Evolutionary conservation across 1,140 invertebrate genomes (phyloP), one percentile per base, ranked within the genome.

Genomic region (Octopus bimaculoides): DNA sequence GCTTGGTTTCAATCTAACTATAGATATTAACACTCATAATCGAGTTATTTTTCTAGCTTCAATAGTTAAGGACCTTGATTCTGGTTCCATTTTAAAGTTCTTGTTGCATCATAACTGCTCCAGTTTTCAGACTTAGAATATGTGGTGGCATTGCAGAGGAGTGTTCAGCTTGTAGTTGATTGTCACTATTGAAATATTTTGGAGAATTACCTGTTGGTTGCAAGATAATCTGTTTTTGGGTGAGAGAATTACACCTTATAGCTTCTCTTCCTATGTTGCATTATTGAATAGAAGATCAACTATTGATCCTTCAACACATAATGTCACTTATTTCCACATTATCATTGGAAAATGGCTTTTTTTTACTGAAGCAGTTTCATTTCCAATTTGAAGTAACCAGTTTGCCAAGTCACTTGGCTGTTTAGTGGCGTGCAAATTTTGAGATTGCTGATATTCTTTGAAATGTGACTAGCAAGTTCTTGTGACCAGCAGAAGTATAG

Each of bases 41-140:
- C 20, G 0, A 17, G 17, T 17, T 17, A n/a, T 52, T 6, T 5
- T 77, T 17, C 52, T n/a, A 17, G 6, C 53, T 54, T 17, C 54
- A 10, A 52, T 53, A 52, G 9, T 53, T 20, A 53, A 17, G 9
- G 17, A 84, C 78, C 52, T 71, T 77, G 14, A 86, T 74, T 61
- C 82, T 74, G 17, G 85, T 86, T 61, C 85, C 83, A 81, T 86
- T 86, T 74, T 83, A 86, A 12, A 84, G 69, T 14, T 69, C 77
- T 9, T 9, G 17, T 61, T 61, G 73, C 14, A 52, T n/a, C 41
- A 20, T 77, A n/a, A 53, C 61, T 17, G 10, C 84, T 77, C 78
- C 86, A 84, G 71, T 80, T 20, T 17, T 86, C 69, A 5, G 86
- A 69, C 81, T 86, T 86, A 41, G 84, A 69, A 41, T 82, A 77